phyloP scores from a whole-genome alignment of 2,888 invertebrate genomes.

The Athetis lepigone region DNA sequence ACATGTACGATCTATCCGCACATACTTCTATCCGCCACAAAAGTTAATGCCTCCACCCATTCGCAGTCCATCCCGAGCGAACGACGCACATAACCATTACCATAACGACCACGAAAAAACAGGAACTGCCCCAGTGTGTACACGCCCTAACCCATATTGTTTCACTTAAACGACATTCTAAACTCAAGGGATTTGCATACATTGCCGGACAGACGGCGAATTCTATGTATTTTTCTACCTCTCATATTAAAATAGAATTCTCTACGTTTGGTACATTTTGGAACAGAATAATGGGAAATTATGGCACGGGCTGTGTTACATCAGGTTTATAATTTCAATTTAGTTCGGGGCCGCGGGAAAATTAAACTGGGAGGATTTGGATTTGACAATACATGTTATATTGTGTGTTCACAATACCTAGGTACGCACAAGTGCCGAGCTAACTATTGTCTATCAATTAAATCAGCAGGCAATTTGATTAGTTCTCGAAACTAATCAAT shows the following conservation, averaged over 20 bases:
- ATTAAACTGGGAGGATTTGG: constrained; percentile 27
- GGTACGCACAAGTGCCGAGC: not conserved
- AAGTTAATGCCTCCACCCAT: constrained; percentile 42
- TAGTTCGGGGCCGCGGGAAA: constrained; percentile 25
- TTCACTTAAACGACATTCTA: constrained; percentile 58
- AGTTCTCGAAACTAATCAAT: not conserved
- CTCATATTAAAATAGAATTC: constrained; percentile 33
- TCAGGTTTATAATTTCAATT: constrained; percentile 41
- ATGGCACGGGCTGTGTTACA: constrained; percentile 14
- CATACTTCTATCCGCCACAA: constrained; percentile 28
- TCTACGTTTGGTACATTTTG: not conserved
- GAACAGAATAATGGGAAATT: constrained; percentile 23
- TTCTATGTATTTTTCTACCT: constrained; percentile 44
- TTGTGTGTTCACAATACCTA: constrained; percentile 5
- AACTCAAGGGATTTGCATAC: constrained; percentile 55
- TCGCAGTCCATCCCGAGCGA: constrained; percentile 43
- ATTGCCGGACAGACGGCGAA: constrained; percentile 31
- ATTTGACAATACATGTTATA: not conserved
- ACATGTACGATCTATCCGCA: constrained; percentile 4
- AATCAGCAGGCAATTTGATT: not conserved
- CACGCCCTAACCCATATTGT: constrained; percentile 53
- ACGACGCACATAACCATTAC: constrained; percentile 52
- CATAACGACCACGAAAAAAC: constrained; percentile 47
- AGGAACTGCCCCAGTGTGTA: constrained; percentile 15
- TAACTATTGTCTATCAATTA: not conserved